These are phyloP conservation scores for Rhadina sibilatrix DNA, from an alignment of 2,113 vertebrate species.

Conservation along the genomic window DNA sequence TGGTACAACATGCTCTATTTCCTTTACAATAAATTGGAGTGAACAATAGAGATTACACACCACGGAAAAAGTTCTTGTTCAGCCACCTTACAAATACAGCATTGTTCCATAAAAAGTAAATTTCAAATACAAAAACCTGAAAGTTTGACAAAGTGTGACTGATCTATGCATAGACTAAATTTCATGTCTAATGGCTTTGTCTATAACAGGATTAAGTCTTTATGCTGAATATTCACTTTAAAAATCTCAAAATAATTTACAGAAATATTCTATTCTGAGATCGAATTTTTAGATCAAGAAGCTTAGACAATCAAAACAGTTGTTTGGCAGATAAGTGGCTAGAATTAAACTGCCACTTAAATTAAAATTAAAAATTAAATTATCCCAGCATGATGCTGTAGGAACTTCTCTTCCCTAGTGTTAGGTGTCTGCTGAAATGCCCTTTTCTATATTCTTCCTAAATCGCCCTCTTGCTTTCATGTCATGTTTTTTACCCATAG, in stretches of 20 bases:
- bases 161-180: not conserved
- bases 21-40: slow-evolving; percentile 32
- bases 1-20: not conserved
- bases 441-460: not conserved
- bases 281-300: not conserved
- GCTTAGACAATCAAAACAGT: not conserved
- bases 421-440: not conserved
- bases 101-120: not conserved
- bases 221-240: not conserved
- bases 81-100: not conserved
- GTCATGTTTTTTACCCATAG: not conserved
- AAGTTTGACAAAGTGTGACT: not conserved
- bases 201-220: not conserved
- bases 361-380: too few relatives aligned
- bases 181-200: not conserved
- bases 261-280: not conserved
- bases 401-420: not conserved
- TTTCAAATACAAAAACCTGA: not conserved
- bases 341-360: not conserved
- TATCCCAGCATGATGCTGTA: not conserved
- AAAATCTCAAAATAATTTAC: not conserved
- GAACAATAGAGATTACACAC: slow-evolving; percentile 9
- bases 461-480: not conserved
- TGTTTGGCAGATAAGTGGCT: not conserved
- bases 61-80: not conserved